Percentiles rank a stretch among this genome's conserved stretches.
Evolutionary conservation across 2,888 invertebrate genomes (phyloP).

Genomic region (Drosophila prostipennis): DNA sequence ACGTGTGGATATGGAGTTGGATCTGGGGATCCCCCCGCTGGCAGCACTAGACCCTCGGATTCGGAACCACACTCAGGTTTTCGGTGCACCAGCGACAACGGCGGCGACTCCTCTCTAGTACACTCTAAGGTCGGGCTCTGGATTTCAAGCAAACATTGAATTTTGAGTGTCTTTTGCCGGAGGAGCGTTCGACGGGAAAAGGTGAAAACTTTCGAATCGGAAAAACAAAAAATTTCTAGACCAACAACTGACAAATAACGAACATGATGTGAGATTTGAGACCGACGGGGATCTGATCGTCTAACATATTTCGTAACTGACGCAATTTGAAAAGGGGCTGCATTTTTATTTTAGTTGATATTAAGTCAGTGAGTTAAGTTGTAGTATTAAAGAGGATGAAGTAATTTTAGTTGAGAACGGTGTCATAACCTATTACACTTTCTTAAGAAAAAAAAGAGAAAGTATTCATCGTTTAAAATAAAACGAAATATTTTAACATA

Average conservation of each 20-base stretch:
- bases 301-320: not conserved
- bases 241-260: conserved; percentile 67
- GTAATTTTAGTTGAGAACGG: too few relatives aligned
- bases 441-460: too few relatives aligned
- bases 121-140: conserved; percentile 29
- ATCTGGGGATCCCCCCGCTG: conserved; percentile 1
- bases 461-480: too few relatives aligned
- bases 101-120: conserved; percentile 27
- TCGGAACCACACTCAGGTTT: conserved; percentile 5
- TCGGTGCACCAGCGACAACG: conserved; percentile 9
- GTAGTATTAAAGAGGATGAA: too few relatives aligned
- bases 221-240: conserved; percentile 66
- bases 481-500: too few relatives aligned
- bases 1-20: not conserved
- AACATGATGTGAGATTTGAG: conserved; percentile 52
- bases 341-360: too few relatives aligned
- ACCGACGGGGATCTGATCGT: conserved; percentile 17
- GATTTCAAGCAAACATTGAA: conserved; percentile 68
- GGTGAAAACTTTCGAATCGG: conserved; percentile 30
- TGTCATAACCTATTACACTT: too few relatives aligned
- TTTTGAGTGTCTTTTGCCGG: conserved; percentile 61
- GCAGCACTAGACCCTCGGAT: not conserved
- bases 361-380: too few relatives aligned
- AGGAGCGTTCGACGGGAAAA: conserved; percentile 57
- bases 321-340: conserved; percentile 13